phyloP scores from a whole-genome alignment of 2,888 invertebrate species.

The Monopis laevigella region DNA sequence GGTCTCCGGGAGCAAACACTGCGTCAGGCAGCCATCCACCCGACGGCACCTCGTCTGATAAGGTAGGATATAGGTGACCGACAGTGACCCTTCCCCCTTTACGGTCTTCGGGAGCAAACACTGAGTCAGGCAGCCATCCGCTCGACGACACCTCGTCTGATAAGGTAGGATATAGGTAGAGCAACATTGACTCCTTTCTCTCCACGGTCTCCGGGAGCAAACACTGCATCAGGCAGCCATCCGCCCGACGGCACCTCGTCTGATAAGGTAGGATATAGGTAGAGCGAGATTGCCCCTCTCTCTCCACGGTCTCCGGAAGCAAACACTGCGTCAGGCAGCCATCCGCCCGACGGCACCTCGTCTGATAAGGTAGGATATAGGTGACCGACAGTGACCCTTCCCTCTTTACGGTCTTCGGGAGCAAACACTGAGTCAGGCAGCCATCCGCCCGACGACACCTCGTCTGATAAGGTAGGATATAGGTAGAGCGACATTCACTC shows the following conservation, averaged over 20 bases:
- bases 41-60: constrained; percentile 56
- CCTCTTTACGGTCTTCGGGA: too few species aligned
- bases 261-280: constrained; percentile 48
- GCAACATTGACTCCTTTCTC: constrained; percentile 49
- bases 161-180: too few species aligned
- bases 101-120: constrained; percentile 37
- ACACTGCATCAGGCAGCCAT: constrained; percentile 22
- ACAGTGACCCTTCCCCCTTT: constrained; percentile 40
- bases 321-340: constrained; percentile 20
- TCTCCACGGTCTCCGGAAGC: constrained; percentile 44
- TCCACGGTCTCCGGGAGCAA: constrained; percentile 40
- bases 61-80: constrained; percentile 35
- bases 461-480: too few species aligned
- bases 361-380: constrained; percentile 51
- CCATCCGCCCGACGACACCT: too few species aligned
- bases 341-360: constrained; percentile 55
- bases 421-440: too few species aligned
- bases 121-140: constrained; percentile 28
- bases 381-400: too few species aligned
- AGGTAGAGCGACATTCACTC: constrained; percentile 49
- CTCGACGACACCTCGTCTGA: constrained; percentile 58
- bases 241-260: constrained; percentile 58
- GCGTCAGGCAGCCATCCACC: constrained; percentile 33
- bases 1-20: constrained; percentile 35
- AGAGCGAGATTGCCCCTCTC: too few species aligned